These are phyloP conservation scores for Uropsilus gracilis DNA, from an alignment of 2,113 vertebrate species.

Conservation along the genomic window DNA sequence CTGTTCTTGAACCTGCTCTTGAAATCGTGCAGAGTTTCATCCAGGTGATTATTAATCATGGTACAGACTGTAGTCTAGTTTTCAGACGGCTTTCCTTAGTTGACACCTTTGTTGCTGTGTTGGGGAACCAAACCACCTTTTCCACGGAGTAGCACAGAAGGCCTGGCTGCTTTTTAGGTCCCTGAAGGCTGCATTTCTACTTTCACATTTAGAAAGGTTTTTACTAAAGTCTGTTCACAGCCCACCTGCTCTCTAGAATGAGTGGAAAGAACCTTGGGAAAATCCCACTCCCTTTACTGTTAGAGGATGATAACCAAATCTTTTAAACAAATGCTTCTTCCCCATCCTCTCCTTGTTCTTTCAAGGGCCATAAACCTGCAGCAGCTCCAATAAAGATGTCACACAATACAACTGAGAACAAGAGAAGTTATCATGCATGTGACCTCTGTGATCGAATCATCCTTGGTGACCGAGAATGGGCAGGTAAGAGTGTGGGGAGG, in stretches of 20 bases:
- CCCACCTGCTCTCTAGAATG: slow-evolving; percentile 37
- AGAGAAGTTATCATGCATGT: slow-evolving; percentile 88
- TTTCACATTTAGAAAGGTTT: slow-evolving; percentile 53
- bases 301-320: slow-evolving; percentile 24
- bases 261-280: slow-evolving; percentile 56
- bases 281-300: slow-evolving; percentile 31
- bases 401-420: slow-evolving; percentile 84
- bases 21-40: slow-evolving; percentile 92
- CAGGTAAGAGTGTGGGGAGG: slow-evolving; percentile 86
- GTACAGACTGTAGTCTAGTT: background rate
- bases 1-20: slow-evolving; percentile 92
- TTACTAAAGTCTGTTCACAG: slow-evolving; percentile 58
- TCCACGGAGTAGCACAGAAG: slow-evolving; percentile 19
- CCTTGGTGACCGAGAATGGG: slow-evolving; percentile 96
- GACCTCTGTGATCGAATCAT: slow-evolving; percentile 93
- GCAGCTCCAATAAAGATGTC: slow-evolving; percentile 88
- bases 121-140: background rate
- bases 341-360: fast-evolving
- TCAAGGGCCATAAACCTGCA: slow-evolving; percentile 89
- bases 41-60: slow-evolving; percentile 87
- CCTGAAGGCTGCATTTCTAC: slow-evolving; percentile 11
- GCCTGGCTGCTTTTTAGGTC: slow-evolving; percentile 40
- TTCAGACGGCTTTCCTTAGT: background rate
- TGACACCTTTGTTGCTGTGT: background rate
- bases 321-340: background rate